These are phyloP conservation scores for Syngnathus acus DNA, from an alignment of 2,797 vertebrate species.

Conservation along the genomic window DNA sequence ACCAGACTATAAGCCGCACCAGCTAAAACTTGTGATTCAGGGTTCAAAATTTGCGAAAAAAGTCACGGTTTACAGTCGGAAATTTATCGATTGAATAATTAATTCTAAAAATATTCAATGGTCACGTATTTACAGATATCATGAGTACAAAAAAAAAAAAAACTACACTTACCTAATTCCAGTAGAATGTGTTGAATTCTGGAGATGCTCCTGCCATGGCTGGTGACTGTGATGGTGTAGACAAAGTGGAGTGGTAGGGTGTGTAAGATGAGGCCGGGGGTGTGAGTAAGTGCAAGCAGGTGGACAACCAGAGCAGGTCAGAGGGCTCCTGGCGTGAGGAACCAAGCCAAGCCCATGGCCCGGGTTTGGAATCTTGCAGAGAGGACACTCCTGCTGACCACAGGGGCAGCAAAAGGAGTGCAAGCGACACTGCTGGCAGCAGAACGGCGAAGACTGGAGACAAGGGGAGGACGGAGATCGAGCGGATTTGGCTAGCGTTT, in stretches of 20 bases:
- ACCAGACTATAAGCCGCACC: no score
- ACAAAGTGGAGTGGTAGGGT: slow-evolving; percentile 61
- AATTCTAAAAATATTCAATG: no score
- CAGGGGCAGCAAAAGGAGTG: slow-evolving; percentile 73
- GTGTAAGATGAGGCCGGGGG: slow-evolving; percentile 38
- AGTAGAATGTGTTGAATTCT: slow-evolving; percentile 75
- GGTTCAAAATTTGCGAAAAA: no score
- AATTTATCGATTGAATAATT: no score
- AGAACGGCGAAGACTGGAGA: slow-evolving; percentile 43
- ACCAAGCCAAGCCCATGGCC: slow-evolving; percentile 40
- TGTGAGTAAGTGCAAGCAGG: slow-evolving; percentile 63
- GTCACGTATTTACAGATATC: no score
- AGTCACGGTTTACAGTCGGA: no score
- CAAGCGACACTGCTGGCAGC: slow-evolving; percentile 79
- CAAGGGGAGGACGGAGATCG: slow-evolving; percentile 28
- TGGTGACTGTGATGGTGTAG: slow-evolving; percentile 74
- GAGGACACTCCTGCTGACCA: slow-evolving; percentile 73
- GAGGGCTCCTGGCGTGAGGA: slow-evolving; percentile 14
- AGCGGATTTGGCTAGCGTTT: slow-evolving; percentile 59
- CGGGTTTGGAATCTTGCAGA: slow-evolving; percentile 63
- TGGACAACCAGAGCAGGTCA: slow-evolving; percentile 71
- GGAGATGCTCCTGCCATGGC: slow-evolving; percentile 85
- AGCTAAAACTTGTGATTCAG: no score
- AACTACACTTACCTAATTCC: slow-evolving; percentile 70
- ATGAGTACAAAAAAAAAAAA: no score